Evolutionary conservation across 2,113 vertebrate species (phyloP).

Genomic region (Myodes glareolus): DNA sequence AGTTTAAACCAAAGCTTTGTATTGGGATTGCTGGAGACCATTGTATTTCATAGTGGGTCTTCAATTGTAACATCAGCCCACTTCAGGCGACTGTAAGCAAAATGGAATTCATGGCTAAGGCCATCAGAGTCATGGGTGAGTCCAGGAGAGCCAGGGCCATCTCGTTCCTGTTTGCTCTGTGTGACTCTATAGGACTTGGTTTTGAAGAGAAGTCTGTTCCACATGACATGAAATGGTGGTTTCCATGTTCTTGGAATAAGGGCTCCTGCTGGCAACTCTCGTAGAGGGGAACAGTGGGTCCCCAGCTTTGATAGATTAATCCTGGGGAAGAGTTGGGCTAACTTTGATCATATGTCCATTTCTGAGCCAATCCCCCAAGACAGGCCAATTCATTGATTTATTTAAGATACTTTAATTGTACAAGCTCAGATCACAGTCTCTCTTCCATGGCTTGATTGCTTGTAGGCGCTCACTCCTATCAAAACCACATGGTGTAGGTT

Average conservation of each 20-base stretch:
- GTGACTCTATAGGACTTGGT: neutral
- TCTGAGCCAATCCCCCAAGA: neutral
- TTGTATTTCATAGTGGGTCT: neutral
- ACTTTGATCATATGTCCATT: neutral
- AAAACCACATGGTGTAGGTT: neutral
- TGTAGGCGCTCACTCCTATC: neutral
- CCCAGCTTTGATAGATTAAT: neutral
- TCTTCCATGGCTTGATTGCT: neutral
- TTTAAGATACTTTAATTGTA: neutral
- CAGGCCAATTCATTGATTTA: neutral
- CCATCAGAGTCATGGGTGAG: neutral
- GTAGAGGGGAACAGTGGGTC: neutral
- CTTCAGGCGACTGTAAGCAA: neutral
- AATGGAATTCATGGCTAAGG: neutral
- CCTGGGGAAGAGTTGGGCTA: neutral
- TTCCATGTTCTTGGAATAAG: neutral
- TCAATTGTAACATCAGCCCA: neutral
- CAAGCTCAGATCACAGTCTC: neutral
- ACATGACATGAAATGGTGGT: neutral
- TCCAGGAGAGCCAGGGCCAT: neutral
- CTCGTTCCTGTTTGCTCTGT: neutral
- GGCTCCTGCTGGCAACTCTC: neutral
- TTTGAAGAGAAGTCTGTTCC: neutral
- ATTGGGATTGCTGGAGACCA: neutral
- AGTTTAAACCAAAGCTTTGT: conserved; percentile 23